A percentile compares a stretch with the other conserved stretches of the same genome.
Conservation (phyloP, 2,888 invertebrate species). For the Eucera pruinosa region DNA sequence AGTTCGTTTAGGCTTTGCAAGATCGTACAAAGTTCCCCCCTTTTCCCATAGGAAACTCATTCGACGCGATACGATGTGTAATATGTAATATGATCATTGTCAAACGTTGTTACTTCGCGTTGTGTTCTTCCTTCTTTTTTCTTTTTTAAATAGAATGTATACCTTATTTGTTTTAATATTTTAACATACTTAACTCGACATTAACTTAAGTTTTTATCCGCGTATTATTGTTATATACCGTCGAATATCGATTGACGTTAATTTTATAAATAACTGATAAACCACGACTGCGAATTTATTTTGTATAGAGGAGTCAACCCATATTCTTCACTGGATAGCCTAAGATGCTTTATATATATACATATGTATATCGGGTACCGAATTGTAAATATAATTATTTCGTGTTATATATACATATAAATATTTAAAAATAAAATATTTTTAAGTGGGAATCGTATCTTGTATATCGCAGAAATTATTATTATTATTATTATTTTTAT, state of each 20-base stretch:
- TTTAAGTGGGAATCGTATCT: constrained; percentile 42
- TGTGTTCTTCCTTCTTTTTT: constrained; percentile 2
- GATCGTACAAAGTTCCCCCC: neutral
- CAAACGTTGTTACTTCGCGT: neutral
- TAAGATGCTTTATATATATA: constrained; percentile 49
- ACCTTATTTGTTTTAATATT: constrained; percentile 17
- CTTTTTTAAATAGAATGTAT: constrained; percentile 12
- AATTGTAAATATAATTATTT: constrained; percentile 66
- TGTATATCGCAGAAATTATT: constrained; percentile 18
- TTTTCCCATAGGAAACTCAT: neutral
- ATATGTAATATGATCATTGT: constrained; percentile 17
- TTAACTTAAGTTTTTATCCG: constrained; percentile 28
- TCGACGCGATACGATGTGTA: neutral
- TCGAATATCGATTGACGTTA: constrained; percentile 38
- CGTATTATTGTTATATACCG: constrained; percentile 49
- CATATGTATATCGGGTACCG: constrained; percentile 38
- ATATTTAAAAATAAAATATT: constrained; percentile 61
- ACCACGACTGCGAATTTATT: constrained; percentile 36
- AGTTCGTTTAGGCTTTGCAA: constrained; percentile 43
- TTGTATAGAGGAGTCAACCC: constrained; percentile 39
- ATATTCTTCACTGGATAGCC: constrained; percentile 46
- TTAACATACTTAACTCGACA: constrained; percentile 29
- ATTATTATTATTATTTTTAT: neutral
- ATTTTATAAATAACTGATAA: constrained; percentile 41
- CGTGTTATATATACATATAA: constrained; percentile 4